Conservation (phyloP, 2,888 invertebrate genomes). For the Chrysina gloriosa region DNA sequence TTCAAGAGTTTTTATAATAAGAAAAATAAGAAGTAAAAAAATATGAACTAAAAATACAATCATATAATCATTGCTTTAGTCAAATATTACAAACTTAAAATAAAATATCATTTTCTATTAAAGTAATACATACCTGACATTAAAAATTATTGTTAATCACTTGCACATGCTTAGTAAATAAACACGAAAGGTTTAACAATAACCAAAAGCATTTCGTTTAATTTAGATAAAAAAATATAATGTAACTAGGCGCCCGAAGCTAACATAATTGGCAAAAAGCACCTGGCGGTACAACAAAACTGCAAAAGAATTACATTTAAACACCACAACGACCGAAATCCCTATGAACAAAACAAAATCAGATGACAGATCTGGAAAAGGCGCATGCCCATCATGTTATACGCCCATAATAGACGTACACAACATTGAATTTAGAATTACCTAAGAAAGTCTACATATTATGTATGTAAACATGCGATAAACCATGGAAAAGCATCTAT, state of each 20-base stretch:
- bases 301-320: constrained; percentile 15
- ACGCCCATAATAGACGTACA: constrained; percentile 20
- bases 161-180: neutral
- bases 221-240: neutral
- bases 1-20: too few species aligned
- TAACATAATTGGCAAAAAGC: constrained; percentile 5
- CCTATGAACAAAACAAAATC: constrained; percentile 27
- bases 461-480: neutral
- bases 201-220: too few species aligned
- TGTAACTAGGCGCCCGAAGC: neutral
- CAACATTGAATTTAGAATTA: neutral
- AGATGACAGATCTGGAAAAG: constrained; percentile 11
- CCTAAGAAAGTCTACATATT: neutral
- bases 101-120: neutral
- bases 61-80: too few species aligned
- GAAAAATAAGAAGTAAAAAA: too few species aligned
- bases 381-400: constrained; percentile 18
- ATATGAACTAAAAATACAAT: too few species aligned
- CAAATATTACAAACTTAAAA: too few species aligned
- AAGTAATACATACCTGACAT: constrained; percentile 22
- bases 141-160: neutral
- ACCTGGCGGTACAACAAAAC: neutral
- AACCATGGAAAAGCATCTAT: neutral
- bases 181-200: too few species aligned
- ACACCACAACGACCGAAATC: constrained; percentile 10